These are phyloP conservation scores for Paguma larvata DNA, from an alignment of 2,797 vertebrate genomes.

Conservation along the genomic window DNA sequence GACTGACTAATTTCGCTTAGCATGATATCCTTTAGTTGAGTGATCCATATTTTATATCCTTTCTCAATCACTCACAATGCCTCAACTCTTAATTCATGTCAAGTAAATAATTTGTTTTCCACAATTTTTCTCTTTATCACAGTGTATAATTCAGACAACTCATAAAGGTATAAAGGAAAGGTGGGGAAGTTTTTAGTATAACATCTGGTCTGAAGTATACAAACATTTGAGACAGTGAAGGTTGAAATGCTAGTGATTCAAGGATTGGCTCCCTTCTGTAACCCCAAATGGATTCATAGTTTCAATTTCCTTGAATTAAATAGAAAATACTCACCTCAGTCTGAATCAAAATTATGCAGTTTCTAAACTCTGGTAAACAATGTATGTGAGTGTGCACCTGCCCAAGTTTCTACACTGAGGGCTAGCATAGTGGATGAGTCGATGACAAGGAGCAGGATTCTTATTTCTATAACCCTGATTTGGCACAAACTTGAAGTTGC, in stretches of 20 bases:
- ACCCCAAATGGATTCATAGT: neutral
- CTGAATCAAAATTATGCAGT: neutral
- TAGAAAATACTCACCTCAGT: neutral
- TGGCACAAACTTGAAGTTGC: neutral
- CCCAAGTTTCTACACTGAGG: too few species aligned
- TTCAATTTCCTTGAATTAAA: constrained; percentile 50
- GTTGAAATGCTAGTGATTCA: neutral
- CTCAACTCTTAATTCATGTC: neutral
- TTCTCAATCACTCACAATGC: neutral
- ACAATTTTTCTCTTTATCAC: neutral
- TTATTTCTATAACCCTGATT: neutral
- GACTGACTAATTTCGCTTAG: too few species aligned
- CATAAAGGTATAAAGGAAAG: neutral
- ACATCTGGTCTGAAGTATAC: neutral
- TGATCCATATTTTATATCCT: neutral
- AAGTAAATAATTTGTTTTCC: neutral
- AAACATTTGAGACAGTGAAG: neutral
- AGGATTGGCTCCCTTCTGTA: neutral
- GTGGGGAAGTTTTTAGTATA: neutral
- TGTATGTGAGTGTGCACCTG: neutral
- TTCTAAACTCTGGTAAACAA: neutral
- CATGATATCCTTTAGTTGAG: neutral
- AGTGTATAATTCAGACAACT: neutral
- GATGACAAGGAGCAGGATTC: neutral
- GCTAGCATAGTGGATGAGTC: neutral